phyloP scores from a whole-genome alignment of 2,113 vertebrate genomes.

The Channa argus region DNA sequence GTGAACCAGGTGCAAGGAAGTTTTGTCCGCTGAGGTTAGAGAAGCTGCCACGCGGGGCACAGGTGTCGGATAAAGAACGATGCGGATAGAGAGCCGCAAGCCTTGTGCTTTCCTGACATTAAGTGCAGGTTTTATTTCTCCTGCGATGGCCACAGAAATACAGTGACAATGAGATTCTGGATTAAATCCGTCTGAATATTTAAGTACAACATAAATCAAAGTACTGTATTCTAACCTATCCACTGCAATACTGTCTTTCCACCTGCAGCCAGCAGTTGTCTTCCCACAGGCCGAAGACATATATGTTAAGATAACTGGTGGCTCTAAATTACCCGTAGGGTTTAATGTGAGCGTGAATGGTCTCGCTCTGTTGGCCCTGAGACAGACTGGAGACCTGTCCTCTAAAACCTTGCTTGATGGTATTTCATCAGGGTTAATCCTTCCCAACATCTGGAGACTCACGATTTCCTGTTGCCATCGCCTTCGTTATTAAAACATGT shows the following conservation, averaged over 20 bases:
- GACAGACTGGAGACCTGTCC: too few species aligned
- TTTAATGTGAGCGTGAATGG: too few species aligned
- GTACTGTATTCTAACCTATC: too few species aligned
- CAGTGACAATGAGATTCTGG: too few species aligned
- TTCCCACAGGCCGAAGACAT: too few species aligned
- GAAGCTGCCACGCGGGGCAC: slow-evolving; percentile 11
- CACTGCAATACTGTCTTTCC: too few species aligned
- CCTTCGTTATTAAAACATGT: background rate
- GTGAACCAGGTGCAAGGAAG: slow-evolving; percentile 33
- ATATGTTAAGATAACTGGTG: too few species aligned
- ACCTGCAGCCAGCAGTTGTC: too few species aligned
- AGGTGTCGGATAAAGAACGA: slow-evolving; percentile 20
- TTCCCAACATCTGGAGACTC: background rate
- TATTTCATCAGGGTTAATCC: background rate
- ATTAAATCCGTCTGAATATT: too few species aligned
- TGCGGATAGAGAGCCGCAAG: background rate
- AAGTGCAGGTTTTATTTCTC: slow-evolving; percentile 10
- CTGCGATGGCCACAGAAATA: background rate
- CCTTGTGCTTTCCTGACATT: slow-evolving; percentile 7
- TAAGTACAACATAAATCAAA: too few species aligned
- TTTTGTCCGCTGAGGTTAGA: slow-evolving; percentile 10
- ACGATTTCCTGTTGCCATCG: slow-evolving; percentile 33
- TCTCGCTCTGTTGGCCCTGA: too few species aligned
- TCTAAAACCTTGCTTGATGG: background rate
- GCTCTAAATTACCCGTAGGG: too few species aligned